Evolutionary conservation across 1,140 invertebrate genomes (phyloP), one percentile per base, ranked within the genome.

Genomic region (Atta cephalotes): DNA sequence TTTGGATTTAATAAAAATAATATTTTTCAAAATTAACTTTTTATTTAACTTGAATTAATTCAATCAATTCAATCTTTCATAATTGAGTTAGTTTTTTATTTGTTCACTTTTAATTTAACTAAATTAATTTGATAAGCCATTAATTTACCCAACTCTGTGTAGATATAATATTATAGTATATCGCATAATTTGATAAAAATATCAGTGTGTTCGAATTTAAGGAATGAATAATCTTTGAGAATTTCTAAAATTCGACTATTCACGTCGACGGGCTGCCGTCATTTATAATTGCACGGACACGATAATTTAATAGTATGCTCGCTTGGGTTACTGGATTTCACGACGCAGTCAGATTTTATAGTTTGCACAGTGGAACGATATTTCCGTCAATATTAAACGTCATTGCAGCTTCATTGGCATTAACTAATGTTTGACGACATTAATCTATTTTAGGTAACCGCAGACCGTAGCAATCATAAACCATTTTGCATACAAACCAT

Each of bases 361-460:
- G 89, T 88, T 88, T 86, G 78, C 89, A 81, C 74, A 88, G 84
- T 77, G 86, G 87, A 45, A 53, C 89, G 89, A 85, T 90, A 91
- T 91, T 90, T 78, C 78, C 89, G 89, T 91, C 89, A 91, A 91
- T 91, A 88, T 90, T 91, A 90, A 91, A 91, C 68, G 90, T 88
- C 90, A 91, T 88, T 85, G 87, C 84, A 62, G 82, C 78, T 68
- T 82, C 63, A 81, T 78, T 66, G 88, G 86, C 85, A 91, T 92
- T 92, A 92, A 92, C 92, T 92, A 92, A 92, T 92, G 88, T 88
- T 86, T 85, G 86, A 90, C 88, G 92, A 92, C 92, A 88, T 92
- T 92, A 92, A 92, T 92, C 91, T 90, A 89, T 92, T 92, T 92
- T 92, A 92, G 88, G 85, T 87, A 91, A 92, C 88, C 84, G 89